These are phyloP conservation scores for Gallinago paraguaiae DNA, from an alignment of 2,113 vertebrate genomes.

Conservation along the genomic window DNA sequence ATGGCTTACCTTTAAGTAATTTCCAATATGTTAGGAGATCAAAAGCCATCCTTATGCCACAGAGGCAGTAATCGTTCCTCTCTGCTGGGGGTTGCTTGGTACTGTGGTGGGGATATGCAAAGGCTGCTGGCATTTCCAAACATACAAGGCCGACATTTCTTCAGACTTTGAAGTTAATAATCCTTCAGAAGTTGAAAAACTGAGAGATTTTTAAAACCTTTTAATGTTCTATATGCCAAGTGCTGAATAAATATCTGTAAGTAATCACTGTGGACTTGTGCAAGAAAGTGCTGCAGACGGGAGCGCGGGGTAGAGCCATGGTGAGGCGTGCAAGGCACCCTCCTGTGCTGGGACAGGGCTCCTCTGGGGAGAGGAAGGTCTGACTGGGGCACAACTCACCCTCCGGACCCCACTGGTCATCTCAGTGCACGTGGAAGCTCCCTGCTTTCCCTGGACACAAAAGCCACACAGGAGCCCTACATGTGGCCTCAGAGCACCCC, in stretches of 20 bases:
- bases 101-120: constrained; percentile 85
- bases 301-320: accelerated
- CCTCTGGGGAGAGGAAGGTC: accelerated
- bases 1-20: constrained; percentile 92
- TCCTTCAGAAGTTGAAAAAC: constrained; percentile 90
- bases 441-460: neutral
- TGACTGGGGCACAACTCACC: neutral
- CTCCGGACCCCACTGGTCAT: accelerated
- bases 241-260: constrained; percentile 74
- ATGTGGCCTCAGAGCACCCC: neutral
- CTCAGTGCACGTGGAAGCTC: accelerated
- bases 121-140: constrained; percentile 95
- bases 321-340: neutral
- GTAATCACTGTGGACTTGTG: constrained; percentile 31
- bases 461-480: accelerated
- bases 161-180: constrained; percentile 97
- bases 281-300: neutral
- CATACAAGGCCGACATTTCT: constrained; percentile 94
- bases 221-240: constrained; percentile 80
- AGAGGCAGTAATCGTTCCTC: constrained; percentile 86
- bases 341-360: neutral
- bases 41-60: constrained; percentile 84
- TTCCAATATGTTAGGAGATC: constrained; percentile 93
- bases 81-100: constrained; percentile 84
- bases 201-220: constrained; percentile 75